Conservation (phyloP, 2,113 vertebrate species). For the Ammospiza caudacuta region DNA sequence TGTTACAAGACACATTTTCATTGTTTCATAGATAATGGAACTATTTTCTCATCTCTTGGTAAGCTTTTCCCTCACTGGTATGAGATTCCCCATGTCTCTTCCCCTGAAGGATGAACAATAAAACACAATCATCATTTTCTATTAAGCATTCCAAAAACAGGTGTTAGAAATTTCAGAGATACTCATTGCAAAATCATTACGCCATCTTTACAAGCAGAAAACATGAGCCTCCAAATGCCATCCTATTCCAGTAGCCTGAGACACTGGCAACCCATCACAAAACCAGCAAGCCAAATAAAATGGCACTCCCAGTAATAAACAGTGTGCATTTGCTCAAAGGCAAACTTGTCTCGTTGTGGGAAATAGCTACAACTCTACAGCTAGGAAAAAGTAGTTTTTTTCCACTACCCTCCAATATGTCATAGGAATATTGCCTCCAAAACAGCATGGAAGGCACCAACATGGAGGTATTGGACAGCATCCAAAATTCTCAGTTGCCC, state of each 20-base stretch:
- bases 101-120: background rate
- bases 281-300: background rate
- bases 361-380: background rate
- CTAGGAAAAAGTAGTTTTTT: background rate
- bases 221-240: background rate
- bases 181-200: background rate
- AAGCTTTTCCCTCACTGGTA: background rate
- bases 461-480: background rate
- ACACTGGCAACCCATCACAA: background rate
- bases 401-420: background rate
- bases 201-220: background rate
- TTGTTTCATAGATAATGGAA: background rate
- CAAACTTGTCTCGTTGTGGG: background rate
- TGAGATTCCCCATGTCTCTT: background rate
- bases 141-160: background rate
- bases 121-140: background rate
- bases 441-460: accelerated
- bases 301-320: background rate
- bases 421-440: background rate
- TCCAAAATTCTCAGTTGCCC: background rate
- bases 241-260: background rate
- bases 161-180: background rate
- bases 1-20: background rate
- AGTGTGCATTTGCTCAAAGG: background rate
- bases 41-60: background rate